Base-by-base conservation (phyloP, 2,797 vertebrate genomes). In the Lepidocolaptes lacrymiger region DNA sequence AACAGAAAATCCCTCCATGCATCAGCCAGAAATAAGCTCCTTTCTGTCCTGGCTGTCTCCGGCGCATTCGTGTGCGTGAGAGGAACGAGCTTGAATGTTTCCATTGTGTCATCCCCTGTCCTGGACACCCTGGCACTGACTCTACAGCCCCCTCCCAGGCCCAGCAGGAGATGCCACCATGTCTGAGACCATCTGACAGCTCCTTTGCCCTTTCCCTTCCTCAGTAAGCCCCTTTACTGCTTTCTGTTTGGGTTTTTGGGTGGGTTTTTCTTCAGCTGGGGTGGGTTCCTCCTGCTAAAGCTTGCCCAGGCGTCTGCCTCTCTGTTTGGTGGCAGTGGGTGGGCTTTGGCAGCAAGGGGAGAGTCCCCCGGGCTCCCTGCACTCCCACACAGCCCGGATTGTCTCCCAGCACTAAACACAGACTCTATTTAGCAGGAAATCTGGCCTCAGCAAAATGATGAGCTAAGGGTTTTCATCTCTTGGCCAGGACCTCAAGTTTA, bases 81-180 rank as follows among this genome's bases (percentile, higher is more conserved):
- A 95, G 82, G 61, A 67, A 37, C 56, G 4, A 46, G 84, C 63
- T 39, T 89, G 76, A 93, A 91, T 63, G 84, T 95, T 86, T 93
- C 94, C 69, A 62, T 95, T 94, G 87, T 96, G 95, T 90, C 89
- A 56, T 81, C 95, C 88, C 76, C 88, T 32, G 74, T 75, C 90
- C 90, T 0, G 24, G 58, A 59, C 77, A 61, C 92, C 77, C 88
- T 91, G 95, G 88, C 92, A 58, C 87, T 84, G 73, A 46, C 28
- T 69, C 36, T n/a, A 1, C 66, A 14, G 85, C 52, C 91, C 37
- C 69, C 72, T 84, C 58, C 17, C 23, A 67, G 77, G 67, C 85
- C 48, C 63, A 59, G 66, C 6, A 0, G 63, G 76, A 89, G 75
- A 83, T 93, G 88, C 83, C 34, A 67, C 75, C 2, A 2, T 68